Evolutionary conservation across 2,888 invertebrate genomes (phyloP), one percentile per base, ranked within the genome.

Genomic region (Imbricaverruca yamaguchii): DNA sequence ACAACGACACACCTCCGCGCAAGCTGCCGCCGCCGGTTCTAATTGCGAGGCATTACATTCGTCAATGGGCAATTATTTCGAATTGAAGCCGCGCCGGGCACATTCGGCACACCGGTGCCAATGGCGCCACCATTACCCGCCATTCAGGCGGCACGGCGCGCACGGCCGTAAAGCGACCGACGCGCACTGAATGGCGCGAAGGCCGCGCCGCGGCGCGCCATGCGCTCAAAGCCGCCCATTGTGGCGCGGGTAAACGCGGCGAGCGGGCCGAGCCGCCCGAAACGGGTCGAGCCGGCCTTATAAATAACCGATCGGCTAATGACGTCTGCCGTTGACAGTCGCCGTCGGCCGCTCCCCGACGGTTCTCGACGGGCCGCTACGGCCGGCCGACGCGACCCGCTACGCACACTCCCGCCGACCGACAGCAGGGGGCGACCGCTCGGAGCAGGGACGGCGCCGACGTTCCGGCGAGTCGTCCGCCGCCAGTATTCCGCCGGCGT

Each of bases 231-330:
- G 39, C 53, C 10, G 12, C 53, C 74, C 74, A 74, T 74, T 74
- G 74, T 74, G 74, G 74, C 74, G 8, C 18, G 74, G 74, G 53
- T 74, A 74, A 74, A 74, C 74, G 74, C 53, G 39, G 15, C 39
- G 25, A 39, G 53, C 53, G 7, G 59, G 59, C 59, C 7, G 59
- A 15, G 39, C 39, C 39, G 39, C 39, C 39, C 39, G 11, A 59
- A 59, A 59, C 59, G 0, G 13, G 74, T 53, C 15, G 18, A 10
- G 53, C 74, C 74, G 74, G 53, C 74, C 74, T 53, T 1, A 53
- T 74, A 74, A 74, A 74, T 74, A 74, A 74, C 53, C 74, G 69
- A 53, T 21, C 65, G 53, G 7, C 74, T 74, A 74, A 39, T 53
- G 74, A 74, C 25, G 74, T 39, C 9, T 9, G 18, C 53, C 18